Base-by-base conservation (phyloP, 2,113 vertebrate genomes). In the Cynopterus brachyotis region DNA sequence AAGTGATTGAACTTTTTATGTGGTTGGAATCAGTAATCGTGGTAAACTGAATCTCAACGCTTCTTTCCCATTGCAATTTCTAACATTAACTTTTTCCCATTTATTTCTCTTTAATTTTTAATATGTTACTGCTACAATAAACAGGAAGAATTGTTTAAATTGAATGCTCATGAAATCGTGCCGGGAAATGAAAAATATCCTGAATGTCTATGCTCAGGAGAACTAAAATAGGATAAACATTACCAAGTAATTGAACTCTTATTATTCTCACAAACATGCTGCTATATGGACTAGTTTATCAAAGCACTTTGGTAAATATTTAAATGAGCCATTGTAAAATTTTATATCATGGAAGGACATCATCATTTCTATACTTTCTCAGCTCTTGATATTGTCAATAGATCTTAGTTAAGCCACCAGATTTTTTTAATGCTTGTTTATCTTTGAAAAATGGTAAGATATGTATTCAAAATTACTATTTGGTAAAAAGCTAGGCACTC, bases 81-180 rank as follows among this genome's bases (percentile, higher is more conserved):
- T 57, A 81, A 86, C 35, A 83, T 82, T 64, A 64, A 88, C 6
- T 57, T 84, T 8, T n/a, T 16, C 22, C 1, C 20, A 30, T 47
- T 50, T 84, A 75, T 82, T 91, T 53, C 50, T 85, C 20, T 70
- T 89, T 78, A 90, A 26, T 16, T 62, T 95, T 95, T 75, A 86
- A 64, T 59, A 87, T 64, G 15, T 85, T 85, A 66, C 50, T 69
- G 16, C 45, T 84, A 90, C 19, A 95, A 83, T 95, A 72, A 95
- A 60, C 3, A 35, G 96, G 73, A 90, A 86, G 94, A 94, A 90
- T 69, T 57, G 19, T 84, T 96, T 90, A 94, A 91, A 94, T 94
- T 97, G 66, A 96, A 79, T 89, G 37, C 20, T 97, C 35, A 87
- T 80, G 83, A 92, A 90, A 96, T 57, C 90, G 32, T 80, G 35